These are phyloP conservation scores for Stegophylla sp. DNA, from an alignment of 2,888 invertebrate genomes.

Conservation along the genomic window DNA sequence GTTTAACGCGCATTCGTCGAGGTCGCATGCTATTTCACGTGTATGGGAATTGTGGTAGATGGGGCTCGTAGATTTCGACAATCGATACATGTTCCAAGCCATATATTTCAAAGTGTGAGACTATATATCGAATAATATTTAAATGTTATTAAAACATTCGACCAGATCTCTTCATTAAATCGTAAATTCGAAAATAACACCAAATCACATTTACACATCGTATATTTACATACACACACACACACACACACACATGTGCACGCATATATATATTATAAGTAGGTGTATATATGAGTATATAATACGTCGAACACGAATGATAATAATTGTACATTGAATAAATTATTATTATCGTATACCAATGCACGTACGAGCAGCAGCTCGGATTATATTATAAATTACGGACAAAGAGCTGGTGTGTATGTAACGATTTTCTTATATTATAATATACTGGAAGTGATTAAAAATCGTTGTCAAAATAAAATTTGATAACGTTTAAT, in stretches of 20 bases:
- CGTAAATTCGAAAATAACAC: slow-evolving; percentile 50
- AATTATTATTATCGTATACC: background rate
- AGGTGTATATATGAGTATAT: too few relatives aligned
- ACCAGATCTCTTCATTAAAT: slow-evolving; percentile 57
- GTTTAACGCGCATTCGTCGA: slow-evolving; percentile 58
- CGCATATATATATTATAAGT: slow-evolving; percentile 5
- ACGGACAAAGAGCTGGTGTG: too few relatives aligned
- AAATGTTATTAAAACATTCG: slow-evolving; percentile 45
- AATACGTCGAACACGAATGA: slow-evolving; percentile 1
- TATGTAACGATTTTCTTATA: background rate
- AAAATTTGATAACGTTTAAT: background rate
- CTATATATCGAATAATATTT: slow-evolving; percentile 44
- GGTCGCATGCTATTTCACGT: slow-evolving; percentile 54
- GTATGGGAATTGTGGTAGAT: slow-evolving; percentile 46
- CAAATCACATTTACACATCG: slow-evolving; percentile 25
- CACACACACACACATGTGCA: too few relatives aligned
- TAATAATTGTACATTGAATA: slow-evolving; percentile 32
- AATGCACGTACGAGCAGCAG: background rate
- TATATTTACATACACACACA: background rate
- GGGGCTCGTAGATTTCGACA: slow-evolving; percentile 57
- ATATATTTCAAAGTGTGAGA: slow-evolving; percentile 34
- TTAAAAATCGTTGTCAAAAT: background rate
- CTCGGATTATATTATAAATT: slow-evolving; percentile 5
- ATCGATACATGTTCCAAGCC: slow-evolving; percentile 43
- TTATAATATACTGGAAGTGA: background rate